These are phyloP conservation scores for Ageneiosus marmoratus DNA, from an alignment of 2,113 vertebrate species.

Conservation along the genomic window DNA sequence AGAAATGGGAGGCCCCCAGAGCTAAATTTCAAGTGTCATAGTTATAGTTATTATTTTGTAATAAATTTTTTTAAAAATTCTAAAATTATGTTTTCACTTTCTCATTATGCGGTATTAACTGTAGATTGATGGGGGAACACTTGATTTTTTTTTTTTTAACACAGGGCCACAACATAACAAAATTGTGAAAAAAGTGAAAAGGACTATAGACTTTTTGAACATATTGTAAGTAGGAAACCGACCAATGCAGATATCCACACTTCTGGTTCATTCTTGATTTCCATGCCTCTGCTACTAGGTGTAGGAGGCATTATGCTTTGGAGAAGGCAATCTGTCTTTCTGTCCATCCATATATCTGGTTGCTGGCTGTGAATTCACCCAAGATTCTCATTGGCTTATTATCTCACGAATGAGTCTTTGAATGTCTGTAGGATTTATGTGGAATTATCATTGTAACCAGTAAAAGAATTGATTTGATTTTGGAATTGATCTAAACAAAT, in stretches of 20 bases:
- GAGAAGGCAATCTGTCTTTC: background rate
- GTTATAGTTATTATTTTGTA: too few species aligned
- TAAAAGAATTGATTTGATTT: background rate
- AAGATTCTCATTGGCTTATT: background rate
- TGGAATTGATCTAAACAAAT: background rate
- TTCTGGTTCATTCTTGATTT: background rate
- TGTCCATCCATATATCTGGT: background rate
- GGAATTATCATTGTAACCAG: background rate
- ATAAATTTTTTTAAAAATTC: too few species aligned
- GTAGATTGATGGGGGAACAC: too few species aligned
- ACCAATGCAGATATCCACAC: constrained; percentile 24
- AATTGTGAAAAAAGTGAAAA: too few species aligned
- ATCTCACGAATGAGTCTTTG: background rate
- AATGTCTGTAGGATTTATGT: background rate
- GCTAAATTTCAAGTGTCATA: too few species aligned
- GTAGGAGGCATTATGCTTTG: background rate
- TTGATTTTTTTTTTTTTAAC: too few species aligned
- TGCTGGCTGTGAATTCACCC: background rate
- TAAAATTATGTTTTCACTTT: too few species aligned
- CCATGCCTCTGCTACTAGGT: background rate
- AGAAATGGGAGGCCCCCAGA: too few species aligned
- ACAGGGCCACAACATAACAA: too few species aligned
- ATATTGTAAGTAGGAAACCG: constrained; percentile 30
- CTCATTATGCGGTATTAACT: too few species aligned
- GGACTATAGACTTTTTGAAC: too few species aligned